Conservation (phyloP, 2,888 invertebrate species). For the Tiliacea citrago region DNA sequence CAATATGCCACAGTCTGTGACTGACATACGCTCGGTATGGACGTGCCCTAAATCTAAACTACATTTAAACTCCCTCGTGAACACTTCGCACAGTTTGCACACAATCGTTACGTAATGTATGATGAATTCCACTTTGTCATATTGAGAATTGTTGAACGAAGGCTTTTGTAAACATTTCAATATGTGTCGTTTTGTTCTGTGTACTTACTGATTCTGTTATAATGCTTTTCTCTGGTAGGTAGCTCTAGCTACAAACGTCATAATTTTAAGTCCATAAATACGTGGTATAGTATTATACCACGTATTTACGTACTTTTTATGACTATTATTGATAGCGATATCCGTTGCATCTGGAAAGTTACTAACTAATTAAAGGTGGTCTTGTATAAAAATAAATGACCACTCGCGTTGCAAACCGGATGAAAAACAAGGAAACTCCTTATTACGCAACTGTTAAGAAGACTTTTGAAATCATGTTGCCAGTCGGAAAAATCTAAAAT, state of each 20-base stretch:
- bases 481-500: background rate
- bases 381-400: background rate
- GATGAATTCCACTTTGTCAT: conserved; percentile 13
- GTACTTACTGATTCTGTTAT: background rate
- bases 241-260: background rate
- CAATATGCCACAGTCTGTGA: background rate
- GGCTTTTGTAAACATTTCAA: conserved; percentile 9
- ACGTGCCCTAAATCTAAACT: conserved; percentile 27
- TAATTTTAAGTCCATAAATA: too few species aligned
- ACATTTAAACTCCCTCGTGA: conserved; percentile 11
- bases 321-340: too few species aligned
- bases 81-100: background rate
- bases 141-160: conserved; percentile 18
- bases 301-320: background rate
- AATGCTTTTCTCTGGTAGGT: background rate
- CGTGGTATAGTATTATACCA: too few species aligned
- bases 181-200: background rate
- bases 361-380: background rate
- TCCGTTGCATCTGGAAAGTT: background rate
- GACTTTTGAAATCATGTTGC: background rate
- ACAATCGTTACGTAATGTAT: conserved; percentile 34
- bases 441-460: background rate
- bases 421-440: background rate
- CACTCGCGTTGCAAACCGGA: background rate
- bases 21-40: conserved; percentile 4